Evolutionary conservation across 1,140 invertebrate genomes (phyloP).

Genomic region (Apis florea): DNA sequence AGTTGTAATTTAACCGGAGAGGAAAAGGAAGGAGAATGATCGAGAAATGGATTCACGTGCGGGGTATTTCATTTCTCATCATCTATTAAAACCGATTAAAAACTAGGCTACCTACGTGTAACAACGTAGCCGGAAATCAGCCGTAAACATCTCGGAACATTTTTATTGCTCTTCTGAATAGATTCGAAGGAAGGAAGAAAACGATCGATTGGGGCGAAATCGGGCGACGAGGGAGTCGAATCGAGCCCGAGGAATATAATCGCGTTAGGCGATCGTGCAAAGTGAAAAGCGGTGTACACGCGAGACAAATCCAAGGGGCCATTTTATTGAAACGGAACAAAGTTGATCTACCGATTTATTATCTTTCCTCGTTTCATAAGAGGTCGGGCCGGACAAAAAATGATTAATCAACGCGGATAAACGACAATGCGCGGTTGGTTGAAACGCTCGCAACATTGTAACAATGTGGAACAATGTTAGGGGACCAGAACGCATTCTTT

Average conservation of each 20-base stretch:
- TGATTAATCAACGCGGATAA: conserved; percentile 1
- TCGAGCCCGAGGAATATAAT: conserved; percentile 48
- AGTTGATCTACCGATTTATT: conserved; percentile 42
- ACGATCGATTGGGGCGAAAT: conserved; percentile 38
- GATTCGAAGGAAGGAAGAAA: no score
- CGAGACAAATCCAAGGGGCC: conserved; percentile 33
- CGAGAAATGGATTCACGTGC: neutral
- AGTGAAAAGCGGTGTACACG: conserved; percentile 39
- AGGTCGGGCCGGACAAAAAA: neutral
- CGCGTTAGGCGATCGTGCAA: conserved; percentile 35
- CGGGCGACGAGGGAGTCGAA: conserved; percentile 23
- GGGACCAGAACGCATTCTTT: no score
- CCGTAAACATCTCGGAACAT: neutral
- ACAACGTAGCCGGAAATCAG: conserved; percentile 47
- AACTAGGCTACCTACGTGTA: no score
- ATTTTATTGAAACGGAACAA: conserved; percentile 41
- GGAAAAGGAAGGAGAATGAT: no score
- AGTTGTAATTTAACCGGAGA: neutral
- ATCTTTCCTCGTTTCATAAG: conserved; percentile 28
- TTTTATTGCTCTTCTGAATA: no score
- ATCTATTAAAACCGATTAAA: no score
- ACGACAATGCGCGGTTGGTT: neutral
- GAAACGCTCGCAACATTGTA: neutral
- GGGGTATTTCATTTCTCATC: neutral
- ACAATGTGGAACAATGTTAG: no score